These are phyloP conservation scores for Sapayoa aenigma DNA, from an alignment of 2,113 vertebrate species.

Conservation along the genomic window DNA sequence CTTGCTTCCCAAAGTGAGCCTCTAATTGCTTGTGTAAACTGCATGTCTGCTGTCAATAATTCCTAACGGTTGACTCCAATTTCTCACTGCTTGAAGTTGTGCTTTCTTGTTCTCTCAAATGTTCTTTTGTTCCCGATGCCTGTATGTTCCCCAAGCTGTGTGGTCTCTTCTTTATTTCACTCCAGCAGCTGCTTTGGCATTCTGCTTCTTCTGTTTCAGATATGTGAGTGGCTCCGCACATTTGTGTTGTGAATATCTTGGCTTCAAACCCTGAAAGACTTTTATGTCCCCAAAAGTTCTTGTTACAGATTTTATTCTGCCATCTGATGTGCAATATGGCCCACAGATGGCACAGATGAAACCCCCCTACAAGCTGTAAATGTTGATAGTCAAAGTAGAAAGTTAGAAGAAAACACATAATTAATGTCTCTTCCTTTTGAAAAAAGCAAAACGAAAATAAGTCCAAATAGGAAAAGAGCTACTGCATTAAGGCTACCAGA, in stretches of 20 bases:
- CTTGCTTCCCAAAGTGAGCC: neutral
- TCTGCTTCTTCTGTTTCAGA: neutral
- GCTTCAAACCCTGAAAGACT: conserved; percentile 8
- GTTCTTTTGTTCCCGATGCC: neutral
- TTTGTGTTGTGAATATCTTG: conserved; percentile 7
- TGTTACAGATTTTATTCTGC: conserved; percentile 31
- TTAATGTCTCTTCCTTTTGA: neutral
- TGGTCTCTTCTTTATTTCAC: conserved; percentile 39
- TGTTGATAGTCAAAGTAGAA: conserved; percentile 27
- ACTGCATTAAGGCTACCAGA: neutral
- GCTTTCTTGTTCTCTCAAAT: neutral
- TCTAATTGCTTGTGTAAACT: neutral
- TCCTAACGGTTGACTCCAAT: neutral
- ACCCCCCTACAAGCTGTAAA: conserved; percentile 1
- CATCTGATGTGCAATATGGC: conserved; percentile 53
- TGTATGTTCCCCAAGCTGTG: neutral
- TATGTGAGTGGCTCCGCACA: neutral
- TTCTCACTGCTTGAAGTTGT: neutral
- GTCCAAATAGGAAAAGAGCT: neutral
- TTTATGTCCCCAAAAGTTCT: neutral
- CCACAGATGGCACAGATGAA: conserved; percentile 46
- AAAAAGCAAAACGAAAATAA: conserved; percentile 13
- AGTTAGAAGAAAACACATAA: conserved; percentile 27
- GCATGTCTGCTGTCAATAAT: neutral
- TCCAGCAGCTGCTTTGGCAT: conserved; percentile 33